Percentiles rank a stretch among this genome's conserved stretches.
Evolutionary conservation across 2,888 invertebrate genomes (phyloP).

Genomic region (Cremastinae sp.): DNA sequence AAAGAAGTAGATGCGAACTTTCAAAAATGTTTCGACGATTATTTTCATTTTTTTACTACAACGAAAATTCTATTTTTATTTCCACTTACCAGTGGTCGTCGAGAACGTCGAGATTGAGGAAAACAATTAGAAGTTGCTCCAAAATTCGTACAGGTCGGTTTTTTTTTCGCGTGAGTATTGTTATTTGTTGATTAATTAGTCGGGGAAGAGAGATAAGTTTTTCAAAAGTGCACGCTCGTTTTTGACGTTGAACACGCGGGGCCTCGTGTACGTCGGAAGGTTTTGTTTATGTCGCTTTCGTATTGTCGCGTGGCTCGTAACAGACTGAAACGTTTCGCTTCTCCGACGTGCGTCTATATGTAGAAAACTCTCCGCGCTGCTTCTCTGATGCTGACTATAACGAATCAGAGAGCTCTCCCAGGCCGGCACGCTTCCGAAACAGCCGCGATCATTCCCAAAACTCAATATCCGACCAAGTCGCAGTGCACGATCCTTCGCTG

Average conservation of each 20-base stretch:
- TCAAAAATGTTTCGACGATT: background rate
- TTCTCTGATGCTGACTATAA: constrained; percentile 29
- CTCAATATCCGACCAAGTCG: constrained; percentile 38
- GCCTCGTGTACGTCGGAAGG: background rate
- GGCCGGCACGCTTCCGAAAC: constrained; percentile 44
- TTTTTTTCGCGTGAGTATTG: no score
- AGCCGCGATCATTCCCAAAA: constrained; percentile 46
- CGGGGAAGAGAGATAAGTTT: no score
- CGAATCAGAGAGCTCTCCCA: constrained; percentile 56
- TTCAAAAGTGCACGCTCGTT: constrained; percentile 8
- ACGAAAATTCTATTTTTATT: background rate
- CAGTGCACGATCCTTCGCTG: background rate
- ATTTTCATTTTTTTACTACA: no score
- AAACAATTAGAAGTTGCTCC: no score
- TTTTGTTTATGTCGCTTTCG: constrained; percentile 53
- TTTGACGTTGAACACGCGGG: background rate
- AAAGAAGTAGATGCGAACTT: constrained; percentile 21
- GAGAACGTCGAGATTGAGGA: no score
- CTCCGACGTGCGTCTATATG: constrained; percentile 73
- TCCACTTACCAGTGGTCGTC: background rate
- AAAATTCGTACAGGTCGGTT: no score
- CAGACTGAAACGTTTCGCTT: constrained; percentile 72
- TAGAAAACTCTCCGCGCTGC: constrained; percentile 70
- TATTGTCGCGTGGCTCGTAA: constrained; percentile 69
- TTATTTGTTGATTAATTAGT: no score